Conservation (phyloP, 2,797 vertebrate genomes). For the Prionace glauca region DNA sequence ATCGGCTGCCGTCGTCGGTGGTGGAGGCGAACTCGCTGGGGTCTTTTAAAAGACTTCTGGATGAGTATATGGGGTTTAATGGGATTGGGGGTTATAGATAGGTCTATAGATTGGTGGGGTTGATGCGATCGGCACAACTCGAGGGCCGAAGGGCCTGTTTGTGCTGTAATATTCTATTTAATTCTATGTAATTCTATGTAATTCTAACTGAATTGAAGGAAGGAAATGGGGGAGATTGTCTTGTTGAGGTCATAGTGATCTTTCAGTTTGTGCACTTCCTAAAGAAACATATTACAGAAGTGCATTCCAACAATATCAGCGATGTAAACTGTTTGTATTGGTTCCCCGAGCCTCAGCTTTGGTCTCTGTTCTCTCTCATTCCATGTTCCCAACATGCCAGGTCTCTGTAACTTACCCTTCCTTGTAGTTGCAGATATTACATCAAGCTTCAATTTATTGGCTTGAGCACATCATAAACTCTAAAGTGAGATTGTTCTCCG, state of each 20-base stretch:
- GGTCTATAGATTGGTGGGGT: too few relatives aligned
- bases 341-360: background rate
- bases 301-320: background rate
- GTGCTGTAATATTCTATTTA: too few relatives aligned
- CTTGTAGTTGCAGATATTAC: background rate
- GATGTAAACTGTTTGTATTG: background rate
- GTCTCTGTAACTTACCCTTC: background rate
- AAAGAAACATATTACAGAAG: background rate
- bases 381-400: background rate
- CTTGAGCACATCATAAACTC: background rate
- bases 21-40: too few relatives aligned
- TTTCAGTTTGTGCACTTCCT: background rate
- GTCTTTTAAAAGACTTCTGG: too few relatives aligned
- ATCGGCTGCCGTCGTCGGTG: too few relatives aligned
- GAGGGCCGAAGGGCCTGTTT: too few relatives aligned
- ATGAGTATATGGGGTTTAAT: too few relatives aligned
- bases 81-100: too few relatives aligned
- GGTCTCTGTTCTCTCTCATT: background rate
- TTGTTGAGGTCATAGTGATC: background rate
- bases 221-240: background rate
- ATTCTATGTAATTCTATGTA: too few relatives aligned
- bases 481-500: background rate
- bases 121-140: too few relatives aligned
- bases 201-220: too few relatives aligned
- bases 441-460: background rate